phyloP scores from a whole-genome alignment of 2,888 invertebrate species.

The Bombyx huttoni region DNA sequence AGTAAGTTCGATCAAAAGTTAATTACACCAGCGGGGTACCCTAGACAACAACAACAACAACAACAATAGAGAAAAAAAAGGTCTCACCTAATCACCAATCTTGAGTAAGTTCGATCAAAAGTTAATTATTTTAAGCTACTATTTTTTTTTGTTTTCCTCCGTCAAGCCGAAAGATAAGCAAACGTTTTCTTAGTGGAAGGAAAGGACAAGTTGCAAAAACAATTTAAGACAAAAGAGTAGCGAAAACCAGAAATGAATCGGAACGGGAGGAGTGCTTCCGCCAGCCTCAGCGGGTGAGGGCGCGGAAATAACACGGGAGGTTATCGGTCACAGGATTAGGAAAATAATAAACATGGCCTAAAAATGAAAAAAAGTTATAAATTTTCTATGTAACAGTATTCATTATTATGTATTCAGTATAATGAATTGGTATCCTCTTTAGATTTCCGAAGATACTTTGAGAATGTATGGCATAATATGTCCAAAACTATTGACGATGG shows the following conservation, averaged over 20 bases:
- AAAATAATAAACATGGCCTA: not conserved
- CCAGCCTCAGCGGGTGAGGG: constrained; percentile 37
- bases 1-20: not conserved
- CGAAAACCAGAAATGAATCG: constrained; percentile 68
- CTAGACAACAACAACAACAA: too few relatives aligned
- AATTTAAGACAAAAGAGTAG: constrained; percentile 67
- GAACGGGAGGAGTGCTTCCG: constrained; percentile 48
- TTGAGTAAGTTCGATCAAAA: not conserved
- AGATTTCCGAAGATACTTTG: too few relatives aligned
- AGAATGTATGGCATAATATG: too few relatives aligned
- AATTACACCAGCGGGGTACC: too few relatives aligned
- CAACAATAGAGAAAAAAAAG: too few relatives aligned
- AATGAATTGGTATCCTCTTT: too few relatives aligned
- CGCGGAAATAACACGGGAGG: constrained; percentile 41
- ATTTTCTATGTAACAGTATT: too few relatives aligned
- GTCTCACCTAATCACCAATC: not conserved
- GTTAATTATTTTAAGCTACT: not conserved
- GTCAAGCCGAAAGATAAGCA: constrained; percentile 18
- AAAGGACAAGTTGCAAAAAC: constrained; percentile 56
- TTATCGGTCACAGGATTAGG: constrained; percentile 22
- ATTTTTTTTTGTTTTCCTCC: constrained; percentile 1
- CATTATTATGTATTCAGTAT: too few relatives aligned
- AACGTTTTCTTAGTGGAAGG: constrained; percentile 30
- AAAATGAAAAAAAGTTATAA: not conserved
- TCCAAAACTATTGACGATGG: too few relatives aligned